Evolutionary conservation across 2,113 vertebrate genomes (phyloP).

Genomic region (Amphiprion percula): DNA sequence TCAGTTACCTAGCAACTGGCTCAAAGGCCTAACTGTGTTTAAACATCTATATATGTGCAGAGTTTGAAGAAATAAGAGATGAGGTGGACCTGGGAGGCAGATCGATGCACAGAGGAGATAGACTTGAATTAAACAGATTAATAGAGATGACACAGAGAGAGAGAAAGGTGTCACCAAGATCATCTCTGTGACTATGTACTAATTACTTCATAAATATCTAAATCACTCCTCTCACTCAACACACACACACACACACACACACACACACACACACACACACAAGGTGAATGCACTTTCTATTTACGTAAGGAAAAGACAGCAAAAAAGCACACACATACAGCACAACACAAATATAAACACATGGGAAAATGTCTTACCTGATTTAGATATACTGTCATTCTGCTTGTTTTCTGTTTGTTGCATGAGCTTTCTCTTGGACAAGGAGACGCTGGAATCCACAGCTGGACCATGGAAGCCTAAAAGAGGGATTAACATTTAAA

Average conservation of each 20-base stretch:
- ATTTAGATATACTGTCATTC: constrained; percentile 54
- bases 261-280: no score
- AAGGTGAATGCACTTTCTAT: neutral
- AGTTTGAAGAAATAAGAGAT: constrained; percentile 41
- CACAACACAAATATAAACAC: neutral
- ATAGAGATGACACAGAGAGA: neutral
- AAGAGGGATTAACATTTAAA: constrained; percentile 4
- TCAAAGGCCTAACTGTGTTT: constrained; percentile 70
- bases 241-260: no score
- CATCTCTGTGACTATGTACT: neutral
- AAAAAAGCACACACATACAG: neutral
- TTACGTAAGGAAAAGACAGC: neutral
- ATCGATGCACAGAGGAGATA: neutral
- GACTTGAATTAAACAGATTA: constrained; percentile 16
- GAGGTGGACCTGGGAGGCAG: constrained; percentile 25
- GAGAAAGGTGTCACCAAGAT: neutral
- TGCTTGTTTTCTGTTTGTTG: constrained; percentile 68
- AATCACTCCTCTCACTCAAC: neutral
- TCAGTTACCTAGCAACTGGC: constrained; percentile 80
- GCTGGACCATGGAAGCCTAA: constrained; percentile 41
- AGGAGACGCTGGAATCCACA: constrained; percentile 36
- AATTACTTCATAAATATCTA: neutral
- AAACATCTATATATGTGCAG: constrained; percentile 45
- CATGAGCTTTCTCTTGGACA: constrained; percentile 70
- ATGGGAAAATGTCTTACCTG: constrained; percentile 63